Evolutionary conservation across 2,888 invertebrate species (phyloP).

Genomic region (Habrosyne pyritoides): DNA sequence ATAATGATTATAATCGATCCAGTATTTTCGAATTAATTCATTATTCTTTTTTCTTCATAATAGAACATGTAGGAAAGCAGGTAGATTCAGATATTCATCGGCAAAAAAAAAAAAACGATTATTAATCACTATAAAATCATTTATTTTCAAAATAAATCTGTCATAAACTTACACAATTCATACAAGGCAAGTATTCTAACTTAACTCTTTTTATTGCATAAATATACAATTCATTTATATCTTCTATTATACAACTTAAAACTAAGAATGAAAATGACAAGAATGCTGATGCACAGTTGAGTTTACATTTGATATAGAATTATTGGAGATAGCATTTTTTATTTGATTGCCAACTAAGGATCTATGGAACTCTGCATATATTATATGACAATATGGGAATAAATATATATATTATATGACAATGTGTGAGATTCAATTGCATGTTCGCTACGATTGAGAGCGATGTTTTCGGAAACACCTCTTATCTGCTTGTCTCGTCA

Average conservation of each 20-base stretch:
- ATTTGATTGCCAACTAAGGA: neutral
- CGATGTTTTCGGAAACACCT: slow-evolving; percentile 96
- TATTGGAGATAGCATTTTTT: neutral
- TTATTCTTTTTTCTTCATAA: too few species aligned
- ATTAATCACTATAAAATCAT: slow-evolving; percentile 27
- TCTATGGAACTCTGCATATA: slow-evolving; percentile 9
- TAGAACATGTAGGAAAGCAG: too few species aligned
- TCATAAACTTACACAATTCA: slow-evolving; percentile 63
- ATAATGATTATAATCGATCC: too few species aligned
- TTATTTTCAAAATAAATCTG: slow-evolving; percentile 59
- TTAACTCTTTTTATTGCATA: slow-evolving; percentile 46
- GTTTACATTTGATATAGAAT: neutral
- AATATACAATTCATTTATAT: slow-evolving; percentile 47
- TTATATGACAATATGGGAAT: slow-evolving; percentile 18
- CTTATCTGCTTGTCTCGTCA: slow-evolving; percentile 95
- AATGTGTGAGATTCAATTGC: slow-evolving; percentile 29
- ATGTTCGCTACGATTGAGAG: slow-evolving; percentile 80
- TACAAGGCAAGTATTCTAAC: slow-evolving; percentile 58
- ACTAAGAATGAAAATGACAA: slow-evolving; percentile 7
- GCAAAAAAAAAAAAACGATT: slow-evolving; percentile 16
- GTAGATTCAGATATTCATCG: neutral
- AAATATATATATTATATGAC: too few species aligned
- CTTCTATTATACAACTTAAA: slow-evolving; percentile 39
- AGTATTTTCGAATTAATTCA: too few species aligned
- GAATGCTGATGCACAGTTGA: neutral